phyloP scores from a whole-genome alignment of 92 coral and sea anemone genomes.

The Parazoanthus swiftii region DNA sequence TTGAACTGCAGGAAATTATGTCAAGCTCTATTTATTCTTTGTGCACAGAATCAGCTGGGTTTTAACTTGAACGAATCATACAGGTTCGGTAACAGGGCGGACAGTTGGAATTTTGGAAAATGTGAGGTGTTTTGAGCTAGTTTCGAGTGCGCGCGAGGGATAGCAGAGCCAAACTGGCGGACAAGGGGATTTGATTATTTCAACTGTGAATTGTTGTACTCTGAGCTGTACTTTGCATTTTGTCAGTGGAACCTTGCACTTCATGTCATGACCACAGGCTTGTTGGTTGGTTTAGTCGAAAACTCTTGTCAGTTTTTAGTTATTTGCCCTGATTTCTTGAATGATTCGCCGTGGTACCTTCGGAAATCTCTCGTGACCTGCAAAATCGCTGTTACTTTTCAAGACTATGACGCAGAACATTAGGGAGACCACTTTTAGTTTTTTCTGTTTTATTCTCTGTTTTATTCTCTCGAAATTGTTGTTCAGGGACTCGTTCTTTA shows the following conservation, averaged over 20 bases:
- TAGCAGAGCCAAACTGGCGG: neutral
- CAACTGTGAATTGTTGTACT: constrained; percentile 2
- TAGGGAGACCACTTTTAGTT: neutral
- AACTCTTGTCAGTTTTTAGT: neutral
- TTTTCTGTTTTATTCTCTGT: neutral
- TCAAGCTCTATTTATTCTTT: constrained; percentile 26
- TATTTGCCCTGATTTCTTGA: neutral
- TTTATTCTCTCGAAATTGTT: neutral
- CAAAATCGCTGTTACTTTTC: neutral
- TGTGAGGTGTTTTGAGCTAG: neutral
- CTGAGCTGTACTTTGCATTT: constrained; percentile 25
- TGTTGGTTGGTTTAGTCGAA: constrained; percentile 46
- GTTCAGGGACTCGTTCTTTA: neutral
- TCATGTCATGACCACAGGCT: constrained; percentile 49
- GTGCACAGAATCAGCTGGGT: constrained; percentile 22
- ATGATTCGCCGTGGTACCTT: constrained; percentile 10
- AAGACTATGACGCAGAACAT: neutral
- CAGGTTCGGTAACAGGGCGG: neutral
- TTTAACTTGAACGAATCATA: constrained; percentile 3
- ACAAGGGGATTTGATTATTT: neutral
- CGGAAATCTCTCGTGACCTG: constrained; percentile 18
- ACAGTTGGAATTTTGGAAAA: constrained; percentile 9
- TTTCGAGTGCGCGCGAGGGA: neutral
- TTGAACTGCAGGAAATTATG: constrained; percentile 5
- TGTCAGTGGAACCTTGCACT: constrained; percentile 11